Conservation (phyloP, 1,140 invertebrate genomes). For the Mercenaria mercenaria region DNA sequence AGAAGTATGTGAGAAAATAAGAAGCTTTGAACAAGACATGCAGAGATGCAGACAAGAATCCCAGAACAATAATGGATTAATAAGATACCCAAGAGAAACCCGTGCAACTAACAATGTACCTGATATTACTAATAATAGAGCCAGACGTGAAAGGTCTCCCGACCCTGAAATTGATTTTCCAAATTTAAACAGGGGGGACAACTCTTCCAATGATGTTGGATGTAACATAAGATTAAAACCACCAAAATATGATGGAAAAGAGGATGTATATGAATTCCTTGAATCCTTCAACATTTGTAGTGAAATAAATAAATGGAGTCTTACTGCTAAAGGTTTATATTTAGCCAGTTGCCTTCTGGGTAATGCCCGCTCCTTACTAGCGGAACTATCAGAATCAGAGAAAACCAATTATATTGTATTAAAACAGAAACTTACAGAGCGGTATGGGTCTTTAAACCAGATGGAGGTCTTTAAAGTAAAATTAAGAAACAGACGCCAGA, state of each 20-base stretch:
- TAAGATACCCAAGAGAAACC: too few species aligned
- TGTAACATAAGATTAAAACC: background rate
- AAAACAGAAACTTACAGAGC: background rate
- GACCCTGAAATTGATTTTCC: slow-evolving; percentile 7
- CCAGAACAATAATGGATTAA: too few species aligned
- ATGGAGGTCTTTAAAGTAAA: background rate
- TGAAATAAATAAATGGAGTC: background rate
- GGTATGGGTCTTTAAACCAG: slow-evolving; percentile 5
- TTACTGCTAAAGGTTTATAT: background rate
- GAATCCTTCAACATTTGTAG: background rate
- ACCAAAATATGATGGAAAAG: slow-evolving; percentile 9
- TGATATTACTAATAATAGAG: too few species aligned
- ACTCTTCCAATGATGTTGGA: background rate
- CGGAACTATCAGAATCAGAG: background rate
- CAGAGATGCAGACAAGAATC: too few species aligned
- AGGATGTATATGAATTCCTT: background rate
- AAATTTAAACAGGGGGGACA: background rate
- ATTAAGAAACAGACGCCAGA: background rate
- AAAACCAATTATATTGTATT: background rate
- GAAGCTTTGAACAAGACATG: too few species aligned
- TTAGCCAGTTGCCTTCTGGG: background rate
- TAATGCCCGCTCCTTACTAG: background rate
- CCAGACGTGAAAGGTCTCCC: background rate
- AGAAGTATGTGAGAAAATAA: too few species aligned
- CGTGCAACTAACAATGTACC: too few species aligned